Conservation (phyloP, 1,140 invertebrate genomes). For the Cotesia glomerata region DNA sequence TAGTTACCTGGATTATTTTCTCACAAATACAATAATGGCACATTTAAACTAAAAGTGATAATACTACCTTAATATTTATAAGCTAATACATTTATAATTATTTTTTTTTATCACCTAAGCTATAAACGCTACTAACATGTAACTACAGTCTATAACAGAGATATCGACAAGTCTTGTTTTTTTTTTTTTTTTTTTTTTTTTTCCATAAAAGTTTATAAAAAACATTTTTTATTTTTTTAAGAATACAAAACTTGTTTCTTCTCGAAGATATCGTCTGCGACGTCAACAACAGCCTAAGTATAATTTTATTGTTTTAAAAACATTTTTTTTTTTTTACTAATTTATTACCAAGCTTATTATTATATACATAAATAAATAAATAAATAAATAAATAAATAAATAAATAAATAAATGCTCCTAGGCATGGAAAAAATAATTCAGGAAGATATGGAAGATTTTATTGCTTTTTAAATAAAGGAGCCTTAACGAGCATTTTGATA, state of each 20-base stretch:
- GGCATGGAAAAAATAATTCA: neutral
- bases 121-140: neutral
- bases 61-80: conserved; percentile 13
- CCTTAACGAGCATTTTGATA: conserved; percentile 5
- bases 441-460: neutral
- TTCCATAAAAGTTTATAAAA: neutral
- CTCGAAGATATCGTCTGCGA: no score
- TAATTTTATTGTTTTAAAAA: neutral
- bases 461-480: neutral
- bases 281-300: no score
- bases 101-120: neutral
- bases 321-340: no score
- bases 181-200: neutral
- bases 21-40: neutral
- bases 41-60: neutral
- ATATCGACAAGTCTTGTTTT: neutral
- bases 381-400: neutral
- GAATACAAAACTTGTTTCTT: no score
- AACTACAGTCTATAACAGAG: neutral
- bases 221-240: neutral
- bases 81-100: neutral
- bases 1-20: neutral
- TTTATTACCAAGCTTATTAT: neutral
- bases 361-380: neutral
- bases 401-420: neutral